Conservation (phyloP, 1,140 invertebrate genomes). For the Drosophila mauritiana region DNA sequence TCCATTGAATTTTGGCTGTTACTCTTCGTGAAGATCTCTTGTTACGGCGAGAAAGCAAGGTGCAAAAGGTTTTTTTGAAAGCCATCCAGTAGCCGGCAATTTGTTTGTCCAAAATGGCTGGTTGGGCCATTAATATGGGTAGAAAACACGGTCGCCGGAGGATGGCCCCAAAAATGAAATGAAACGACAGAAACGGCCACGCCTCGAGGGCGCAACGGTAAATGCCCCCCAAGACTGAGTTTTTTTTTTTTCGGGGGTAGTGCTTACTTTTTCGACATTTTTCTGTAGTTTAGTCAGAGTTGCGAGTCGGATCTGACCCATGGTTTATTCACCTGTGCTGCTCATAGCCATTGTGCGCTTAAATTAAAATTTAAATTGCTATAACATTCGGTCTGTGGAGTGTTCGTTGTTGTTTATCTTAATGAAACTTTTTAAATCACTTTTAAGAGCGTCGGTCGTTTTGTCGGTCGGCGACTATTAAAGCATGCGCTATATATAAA, state of each 20-base stretch:
- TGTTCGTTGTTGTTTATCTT: slow-evolving; percentile 67
- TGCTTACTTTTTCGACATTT: slow-evolving; percentile 6
- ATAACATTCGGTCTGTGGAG: slow-evolving; percentile 51
- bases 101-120: slow-evolving; percentile 55
- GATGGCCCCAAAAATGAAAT: slow-evolving; percentile 64
- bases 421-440: slow-evolving; percentile 82
- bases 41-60: slow-evolving; percentile 39
- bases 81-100: slow-evolving; percentile 62
- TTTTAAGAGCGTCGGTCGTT: slow-evolving; percentile 64
- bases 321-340: slow-evolving; percentile 77
- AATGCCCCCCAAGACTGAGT: slow-evolving; percentile 60
- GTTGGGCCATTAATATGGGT: slow-evolving; percentile 51
- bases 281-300: slow-evolving; percentile 34
- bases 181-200: slow-evolving; percentile 68
- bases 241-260: slow-evolving; percentile 8
- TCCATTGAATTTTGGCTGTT: slow-evolving; percentile 70
- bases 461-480: slow-evolving; percentile 52
- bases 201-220: slow-evolving; percentile 78
- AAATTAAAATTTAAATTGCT: slow-evolving; percentile 77
- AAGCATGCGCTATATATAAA: slow-evolving; percentile 67
- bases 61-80: slow-evolving; percentile 15
- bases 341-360: slow-evolving; percentile 61
- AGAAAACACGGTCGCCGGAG: background rate
- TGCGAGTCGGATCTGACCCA: slow-evolving; percentile 47
- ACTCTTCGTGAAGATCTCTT: slow-evolving; percentile 32